phyloP scores from a whole-genome alignment of 2,888 invertebrate species.

The Nephrotoma guestfalica region DNA sequence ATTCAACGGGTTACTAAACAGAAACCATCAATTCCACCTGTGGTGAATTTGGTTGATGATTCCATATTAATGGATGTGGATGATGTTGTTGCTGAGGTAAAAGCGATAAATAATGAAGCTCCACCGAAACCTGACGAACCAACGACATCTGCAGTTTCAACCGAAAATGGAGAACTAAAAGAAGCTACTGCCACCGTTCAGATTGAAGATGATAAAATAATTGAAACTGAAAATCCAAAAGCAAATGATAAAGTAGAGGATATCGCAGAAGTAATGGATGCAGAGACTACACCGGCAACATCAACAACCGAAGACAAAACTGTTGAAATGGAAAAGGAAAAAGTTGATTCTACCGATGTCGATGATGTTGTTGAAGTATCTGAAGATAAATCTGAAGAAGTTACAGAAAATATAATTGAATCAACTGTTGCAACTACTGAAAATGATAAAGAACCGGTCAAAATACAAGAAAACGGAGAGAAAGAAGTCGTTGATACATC shows the following conservation, averaged over 20 bases:
- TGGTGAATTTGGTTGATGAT: slow-evolving; percentile 6
- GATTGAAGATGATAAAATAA: slow-evolving; percentile 11
- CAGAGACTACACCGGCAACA: slow-evolving; percentile 10
- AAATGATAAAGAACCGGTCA: slow-evolving; percentile 15
- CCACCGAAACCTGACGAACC: background rate
- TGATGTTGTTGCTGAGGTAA: background rate
- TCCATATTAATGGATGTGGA: slow-evolving; percentile 9
- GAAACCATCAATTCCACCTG: background rate
- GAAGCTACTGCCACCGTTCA: slow-evolving; percentile 3
- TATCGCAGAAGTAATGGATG: slow-evolving; percentile 14
- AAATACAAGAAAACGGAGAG: slow-evolving; percentile 10
- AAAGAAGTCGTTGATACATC: background rate
- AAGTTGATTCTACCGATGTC: slow-evolving; percentile 29
- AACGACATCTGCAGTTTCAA: background rate
- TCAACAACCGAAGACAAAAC: slow-evolving; percentile 5
- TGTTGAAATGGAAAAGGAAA: slow-evolving; percentile 5
- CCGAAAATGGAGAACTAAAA: background rate
- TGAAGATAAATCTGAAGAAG: slow-evolving; percentile 12
- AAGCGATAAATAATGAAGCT: background rate
- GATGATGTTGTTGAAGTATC: slow-evolving; percentile 28
- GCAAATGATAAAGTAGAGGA: slow-evolving; percentile 18
- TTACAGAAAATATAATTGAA: slow-evolving; percentile 10
- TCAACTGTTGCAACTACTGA: slow-evolving; percentile 14
- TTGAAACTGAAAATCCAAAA: slow-evolving; percentile 8
- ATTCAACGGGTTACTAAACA: background rate